Evolutionary conservation across 1,140 invertebrate genomes (phyloP).

Genomic region (Drosophila obscura): DNA sequence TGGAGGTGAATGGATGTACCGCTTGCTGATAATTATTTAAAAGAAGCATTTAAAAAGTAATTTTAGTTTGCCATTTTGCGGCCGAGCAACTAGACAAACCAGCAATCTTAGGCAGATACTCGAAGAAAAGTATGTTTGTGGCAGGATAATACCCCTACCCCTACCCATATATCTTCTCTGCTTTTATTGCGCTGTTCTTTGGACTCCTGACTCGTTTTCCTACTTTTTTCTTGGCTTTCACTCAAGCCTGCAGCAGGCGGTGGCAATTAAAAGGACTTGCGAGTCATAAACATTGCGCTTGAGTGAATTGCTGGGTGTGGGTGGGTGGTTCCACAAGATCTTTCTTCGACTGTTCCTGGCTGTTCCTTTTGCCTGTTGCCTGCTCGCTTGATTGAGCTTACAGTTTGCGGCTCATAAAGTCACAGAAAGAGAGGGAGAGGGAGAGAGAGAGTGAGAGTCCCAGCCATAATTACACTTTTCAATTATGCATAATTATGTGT

Average conservation of each 20-base stretch:
- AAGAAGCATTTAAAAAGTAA: too few species aligned
- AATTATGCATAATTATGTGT: constrained; percentile 81
- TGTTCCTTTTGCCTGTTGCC: constrained; percentile 4
- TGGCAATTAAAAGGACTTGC: constrained; percentile 70
- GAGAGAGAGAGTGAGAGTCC: constrained; percentile 20
- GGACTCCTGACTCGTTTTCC: background rate
- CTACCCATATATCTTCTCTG: background rate
- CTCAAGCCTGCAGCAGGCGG: constrained; percentile 19
- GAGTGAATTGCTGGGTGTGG: constrained; percentile 25
- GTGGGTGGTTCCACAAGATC: background rate
- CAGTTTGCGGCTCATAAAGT: constrained; percentile 71
- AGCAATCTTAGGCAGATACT: too few species aligned
- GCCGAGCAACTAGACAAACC: too few species aligned
- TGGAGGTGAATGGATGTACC: too few species aligned
- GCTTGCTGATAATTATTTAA: too few species aligned
- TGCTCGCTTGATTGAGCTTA: constrained; percentile 68
- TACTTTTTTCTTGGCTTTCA: background rate
- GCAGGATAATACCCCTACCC: background rate
- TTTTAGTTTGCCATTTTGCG: too few species aligned
- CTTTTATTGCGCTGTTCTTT: background rate
- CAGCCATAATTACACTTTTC: constrained; percentile 74
- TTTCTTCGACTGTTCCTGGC: background rate
- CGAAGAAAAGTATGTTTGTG: background rate
- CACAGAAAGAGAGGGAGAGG: constrained; percentile 14
- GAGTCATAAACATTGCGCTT: constrained; percentile 61